Evolutionary conservation across 2,113 vertebrate genomes (phyloP).

Genomic region (Pedetes capensis): DNA sequence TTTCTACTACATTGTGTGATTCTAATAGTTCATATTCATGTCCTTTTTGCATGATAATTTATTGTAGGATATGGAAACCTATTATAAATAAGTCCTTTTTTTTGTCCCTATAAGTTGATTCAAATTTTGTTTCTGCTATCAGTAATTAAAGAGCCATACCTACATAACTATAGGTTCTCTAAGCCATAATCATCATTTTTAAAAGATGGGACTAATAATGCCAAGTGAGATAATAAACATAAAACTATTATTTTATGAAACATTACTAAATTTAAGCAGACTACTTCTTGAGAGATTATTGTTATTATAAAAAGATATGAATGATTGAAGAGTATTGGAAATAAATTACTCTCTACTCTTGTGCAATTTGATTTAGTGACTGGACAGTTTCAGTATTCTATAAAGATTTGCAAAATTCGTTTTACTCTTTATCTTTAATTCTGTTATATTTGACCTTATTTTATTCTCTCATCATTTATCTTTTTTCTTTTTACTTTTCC

Average conservation of each 20-base stretch:
- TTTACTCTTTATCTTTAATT: conserved; percentile 14
- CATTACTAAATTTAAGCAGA: background rate
- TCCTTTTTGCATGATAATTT: background rate
- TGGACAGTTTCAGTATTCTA: background rate
- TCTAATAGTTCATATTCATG: background rate
- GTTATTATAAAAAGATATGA: background rate
- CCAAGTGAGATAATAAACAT: background rate
- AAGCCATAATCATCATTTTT: background rate
- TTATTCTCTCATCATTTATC: background rate
- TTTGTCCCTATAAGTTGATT: background rate
- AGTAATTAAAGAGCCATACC: background rate
- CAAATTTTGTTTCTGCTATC: background rate
- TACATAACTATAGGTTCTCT: background rate
- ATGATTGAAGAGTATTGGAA: background rate
- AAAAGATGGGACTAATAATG: background rate
- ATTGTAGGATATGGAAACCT: background rate
- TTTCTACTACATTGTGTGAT: background rate
- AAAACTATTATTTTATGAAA: background rate
- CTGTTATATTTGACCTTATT: background rate
- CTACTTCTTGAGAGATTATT: background rate
- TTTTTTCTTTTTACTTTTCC: conserved; percentile 22
- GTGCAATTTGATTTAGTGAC: conserved; percentile 37
- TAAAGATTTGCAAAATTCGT: conserved; percentile 19
- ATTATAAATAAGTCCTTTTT: background rate
- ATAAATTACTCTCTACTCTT: conserved; percentile 27